Evolutionary conservation across 1,140 invertebrate genomes (phyloP).

Genomic region (Ostrea denselamellosa): DNA sequence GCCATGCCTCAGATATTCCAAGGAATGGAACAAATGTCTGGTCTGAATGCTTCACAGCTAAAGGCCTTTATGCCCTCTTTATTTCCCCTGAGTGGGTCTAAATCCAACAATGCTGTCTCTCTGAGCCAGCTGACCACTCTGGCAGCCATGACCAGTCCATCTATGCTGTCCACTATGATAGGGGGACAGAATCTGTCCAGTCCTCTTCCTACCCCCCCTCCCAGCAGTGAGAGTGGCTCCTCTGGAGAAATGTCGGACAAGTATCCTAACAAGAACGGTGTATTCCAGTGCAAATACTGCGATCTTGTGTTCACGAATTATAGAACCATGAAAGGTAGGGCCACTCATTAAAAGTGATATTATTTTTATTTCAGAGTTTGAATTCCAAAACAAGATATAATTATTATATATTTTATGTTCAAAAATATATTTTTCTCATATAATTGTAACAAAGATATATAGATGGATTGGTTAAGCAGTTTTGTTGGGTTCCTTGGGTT

Average conservation of each 20-base stretch:
- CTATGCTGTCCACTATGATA: slow-evolving; percentile 45
- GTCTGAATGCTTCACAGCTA: slow-evolving; percentile 47
- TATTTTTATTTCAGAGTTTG: background rate
- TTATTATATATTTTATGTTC: background rate
- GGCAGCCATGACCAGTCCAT: slow-evolving; percentile 53
- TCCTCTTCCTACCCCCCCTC: slow-evolving; percentile 55
- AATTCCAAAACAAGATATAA: background rate
- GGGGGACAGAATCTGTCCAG: slow-evolving; percentile 51
- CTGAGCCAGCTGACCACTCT: slow-evolving; percentile 38
- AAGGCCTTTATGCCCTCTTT: slow-evolving; percentile 53
- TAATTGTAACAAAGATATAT: background rate
- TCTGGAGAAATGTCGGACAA: slow-evolving; percentile 50
- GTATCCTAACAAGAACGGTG: slow-evolving; percentile 81
- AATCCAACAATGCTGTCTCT: slow-evolving; percentile 24
- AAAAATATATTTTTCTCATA: background rate
- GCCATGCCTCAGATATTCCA: slow-evolving; percentile 19
- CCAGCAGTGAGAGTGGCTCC: slow-evolving; percentile 52
- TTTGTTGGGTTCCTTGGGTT: background rate
- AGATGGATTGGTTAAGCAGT: background rate
- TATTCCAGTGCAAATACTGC: slow-evolving; percentile 92
- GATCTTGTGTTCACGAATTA: slow-evolving; percentile 91
- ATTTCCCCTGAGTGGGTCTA: slow-evolving; percentile 36
- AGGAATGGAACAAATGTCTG: slow-evolving; percentile 31
- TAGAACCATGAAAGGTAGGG: slow-evolving; percentile 79
- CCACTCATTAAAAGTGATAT: background rate